phyloP scores from a whole-genome alignment of 2,113 vertebrate genomes.

The Nettapus auritus region DNA sequence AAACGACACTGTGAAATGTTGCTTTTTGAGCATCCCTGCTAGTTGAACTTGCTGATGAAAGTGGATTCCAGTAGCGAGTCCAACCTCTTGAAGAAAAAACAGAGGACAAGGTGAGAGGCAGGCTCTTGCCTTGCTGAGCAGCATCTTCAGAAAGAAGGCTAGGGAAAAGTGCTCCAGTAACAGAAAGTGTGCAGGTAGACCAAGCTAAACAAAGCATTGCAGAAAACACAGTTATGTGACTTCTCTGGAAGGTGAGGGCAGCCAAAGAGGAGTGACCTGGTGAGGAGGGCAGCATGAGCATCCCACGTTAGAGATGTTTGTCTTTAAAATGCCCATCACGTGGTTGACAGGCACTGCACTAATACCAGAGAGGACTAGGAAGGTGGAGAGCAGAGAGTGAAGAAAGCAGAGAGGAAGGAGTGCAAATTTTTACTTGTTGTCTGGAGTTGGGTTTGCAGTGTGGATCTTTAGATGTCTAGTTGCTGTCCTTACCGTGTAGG shows the following conservation, averaged over 20 bases:
- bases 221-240: neutral
- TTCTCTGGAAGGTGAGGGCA: neutral
- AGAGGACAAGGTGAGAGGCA: neutral
- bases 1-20: neutral
- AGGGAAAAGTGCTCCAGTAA: neutral
- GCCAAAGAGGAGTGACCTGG: neutral
- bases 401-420: neutral
- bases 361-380: neutral
- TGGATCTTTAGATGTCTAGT: neutral
- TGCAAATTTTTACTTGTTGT: neutral
- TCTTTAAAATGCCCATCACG: neutral
- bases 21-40: constrained; percentile 23
- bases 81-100: neutral
- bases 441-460: neutral
- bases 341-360: neutral
- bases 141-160: neutral
- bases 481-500: accelerated
- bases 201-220: neutral
- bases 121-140: accelerated
- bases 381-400: neutral
- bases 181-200: neutral
- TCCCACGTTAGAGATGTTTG: neutral
- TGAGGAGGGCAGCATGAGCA: neutral
- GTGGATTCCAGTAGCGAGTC: neutral
- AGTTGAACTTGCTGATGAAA: neutral